Percentiles rank a stretch among this genome's conserved stretches.
Evolutionary conservation across 2,888 invertebrate genomes (phyloP).

Genomic region (Ceramica pisi): DNA sequence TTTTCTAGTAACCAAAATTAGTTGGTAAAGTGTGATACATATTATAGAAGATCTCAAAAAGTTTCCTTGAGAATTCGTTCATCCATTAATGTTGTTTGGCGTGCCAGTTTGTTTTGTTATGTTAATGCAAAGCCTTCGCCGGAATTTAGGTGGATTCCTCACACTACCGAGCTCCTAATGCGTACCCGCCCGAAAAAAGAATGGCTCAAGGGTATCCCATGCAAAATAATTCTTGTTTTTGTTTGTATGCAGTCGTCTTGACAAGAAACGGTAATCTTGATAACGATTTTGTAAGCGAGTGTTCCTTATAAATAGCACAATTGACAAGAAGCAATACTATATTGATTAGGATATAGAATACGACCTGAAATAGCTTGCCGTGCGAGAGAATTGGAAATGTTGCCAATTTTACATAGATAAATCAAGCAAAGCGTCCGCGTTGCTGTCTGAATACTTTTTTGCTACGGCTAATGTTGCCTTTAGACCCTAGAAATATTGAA

Average conservation of each 20-base stretch:
- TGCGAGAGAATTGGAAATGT: not conserved
- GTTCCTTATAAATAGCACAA: too few relatives aligned
- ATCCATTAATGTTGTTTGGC: not conserved
- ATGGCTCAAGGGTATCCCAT: conserved; percentile 11
- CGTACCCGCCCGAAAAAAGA: not conserved
- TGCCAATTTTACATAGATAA: not conserved
- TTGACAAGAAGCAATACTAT: not conserved
- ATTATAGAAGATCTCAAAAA: too few relatives aligned
- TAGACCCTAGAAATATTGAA: not conserved
- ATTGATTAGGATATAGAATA: not conserved
- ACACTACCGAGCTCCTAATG: conserved; percentile 9
- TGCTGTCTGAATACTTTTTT: too few relatives aligned
- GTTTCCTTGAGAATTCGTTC: not conserved
- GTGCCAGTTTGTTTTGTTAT: not conserved
- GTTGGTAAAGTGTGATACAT: not conserved
- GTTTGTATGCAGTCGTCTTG: not conserved
- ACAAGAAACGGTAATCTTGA: not conserved
- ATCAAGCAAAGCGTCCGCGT: too few relatives aligned
- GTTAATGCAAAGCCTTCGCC: not conserved
- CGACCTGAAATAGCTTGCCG: not conserved
- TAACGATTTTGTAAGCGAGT: not conserved
- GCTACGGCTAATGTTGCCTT: not conserved
- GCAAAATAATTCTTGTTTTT: conserved; percentile 25
- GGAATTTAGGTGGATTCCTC: not conserved
- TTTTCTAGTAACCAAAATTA: not conserved